Conservation (phyloP, 2,797 vertebrate genomes). For the Urocyon cinereoargenteus region DNA sequence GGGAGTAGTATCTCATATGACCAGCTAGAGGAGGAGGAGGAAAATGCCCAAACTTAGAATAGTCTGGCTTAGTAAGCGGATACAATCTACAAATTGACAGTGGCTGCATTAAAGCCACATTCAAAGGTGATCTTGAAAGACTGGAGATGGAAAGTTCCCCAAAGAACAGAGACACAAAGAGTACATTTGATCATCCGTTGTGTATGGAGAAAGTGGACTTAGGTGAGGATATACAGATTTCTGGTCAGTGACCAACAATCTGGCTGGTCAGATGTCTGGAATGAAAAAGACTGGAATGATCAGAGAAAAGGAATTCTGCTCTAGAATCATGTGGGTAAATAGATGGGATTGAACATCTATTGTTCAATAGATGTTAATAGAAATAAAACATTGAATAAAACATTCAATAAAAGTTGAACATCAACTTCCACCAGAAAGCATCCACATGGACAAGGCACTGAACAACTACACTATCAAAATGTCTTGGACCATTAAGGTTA, state of each 20-base stretch:
- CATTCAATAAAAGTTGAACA: background rate
- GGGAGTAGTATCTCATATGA: background rate
- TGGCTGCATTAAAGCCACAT: background rate
- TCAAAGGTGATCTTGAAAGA: conserved; percentile 2
- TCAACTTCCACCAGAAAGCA: background rate
- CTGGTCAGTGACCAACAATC: background rate
- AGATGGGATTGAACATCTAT: background rate
- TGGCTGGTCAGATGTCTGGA: background rate
- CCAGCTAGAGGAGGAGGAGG: background rate
- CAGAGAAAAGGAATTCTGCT: background rate
- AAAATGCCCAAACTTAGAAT: background rate
- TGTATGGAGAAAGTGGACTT: background rate
- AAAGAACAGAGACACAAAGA: background rate
- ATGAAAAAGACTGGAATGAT: background rate
- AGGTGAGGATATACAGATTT: background rate
- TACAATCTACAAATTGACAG: background rate
- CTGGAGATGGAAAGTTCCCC: background rate
- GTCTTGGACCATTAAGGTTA: background rate
- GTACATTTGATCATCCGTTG: background rate
- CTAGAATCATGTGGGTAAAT: background rate
- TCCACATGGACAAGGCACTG: background rate
- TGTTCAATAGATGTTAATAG: too few relatives aligned
- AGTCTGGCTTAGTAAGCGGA: background rate
- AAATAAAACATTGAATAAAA: too few relatives aligned
- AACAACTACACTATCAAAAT: background rate